Evolutionary conservation across 2,797 vertebrate species (phyloP).

Genomic region (Malurus leucopterus): DNA sequence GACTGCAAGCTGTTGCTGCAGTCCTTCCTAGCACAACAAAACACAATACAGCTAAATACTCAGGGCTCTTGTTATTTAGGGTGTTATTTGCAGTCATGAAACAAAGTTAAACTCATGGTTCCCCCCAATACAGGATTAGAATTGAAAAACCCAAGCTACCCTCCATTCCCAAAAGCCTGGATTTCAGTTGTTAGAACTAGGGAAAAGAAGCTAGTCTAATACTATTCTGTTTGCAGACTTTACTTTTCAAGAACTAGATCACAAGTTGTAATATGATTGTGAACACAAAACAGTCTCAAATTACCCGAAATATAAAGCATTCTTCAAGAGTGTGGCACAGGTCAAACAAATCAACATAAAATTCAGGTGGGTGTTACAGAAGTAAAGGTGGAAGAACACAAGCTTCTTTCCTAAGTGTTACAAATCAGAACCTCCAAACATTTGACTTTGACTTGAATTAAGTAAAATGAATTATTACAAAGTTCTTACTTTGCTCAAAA

Average conservation of each 20-base stretch:
- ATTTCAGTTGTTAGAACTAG: neutral
- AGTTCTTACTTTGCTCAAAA: neutral
- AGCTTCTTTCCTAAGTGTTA: neutral
- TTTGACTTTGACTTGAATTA: neutral
- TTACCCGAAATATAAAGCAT: neutral
- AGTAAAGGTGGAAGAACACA: neutral
- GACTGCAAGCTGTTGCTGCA: neutral
- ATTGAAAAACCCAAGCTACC: neutral
- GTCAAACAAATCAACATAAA: neutral
- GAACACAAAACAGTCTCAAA: neutral
- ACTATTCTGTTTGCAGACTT: neutral
- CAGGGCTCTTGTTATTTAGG: neutral
- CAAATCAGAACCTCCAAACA: neutral
- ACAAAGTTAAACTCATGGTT: neutral
- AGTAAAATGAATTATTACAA: neutral
- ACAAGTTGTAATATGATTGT: neutral
- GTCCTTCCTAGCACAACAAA: neutral
- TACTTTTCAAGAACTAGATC: neutral
- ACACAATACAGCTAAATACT: neutral
- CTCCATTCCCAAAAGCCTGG: neutral
- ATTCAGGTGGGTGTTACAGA: neutral
- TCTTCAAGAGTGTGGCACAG: rapidly evolving
- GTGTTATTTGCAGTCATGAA: neutral
- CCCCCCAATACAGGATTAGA: neutral
- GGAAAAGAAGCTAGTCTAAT: neutral